phyloP scores from a whole-genome alignment of 2,113 vertebrate species.

The Vireo altiloquus region DNA sequence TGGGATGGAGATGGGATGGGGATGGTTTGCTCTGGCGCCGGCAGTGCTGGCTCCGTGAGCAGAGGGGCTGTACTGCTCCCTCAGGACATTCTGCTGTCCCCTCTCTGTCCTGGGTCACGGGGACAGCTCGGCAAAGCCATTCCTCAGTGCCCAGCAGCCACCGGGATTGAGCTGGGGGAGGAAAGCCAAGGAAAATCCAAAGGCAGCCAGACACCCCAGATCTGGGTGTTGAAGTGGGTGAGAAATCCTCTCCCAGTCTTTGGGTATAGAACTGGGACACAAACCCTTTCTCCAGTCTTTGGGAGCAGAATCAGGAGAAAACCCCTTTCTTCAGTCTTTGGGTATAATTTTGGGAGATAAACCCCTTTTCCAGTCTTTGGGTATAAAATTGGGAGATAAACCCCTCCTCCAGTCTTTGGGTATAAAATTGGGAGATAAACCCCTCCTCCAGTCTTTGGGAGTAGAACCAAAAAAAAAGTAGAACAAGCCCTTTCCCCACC shows the following conservation, averaged over 20 bases:
- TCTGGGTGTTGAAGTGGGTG: accelerated
- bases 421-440: neutral
- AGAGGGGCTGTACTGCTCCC: neutral
- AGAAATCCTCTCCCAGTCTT: neutral
- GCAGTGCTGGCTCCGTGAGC: neutral
- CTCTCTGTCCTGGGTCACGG: accelerated
- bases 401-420: neutral
- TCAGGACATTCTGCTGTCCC: too few species aligned
- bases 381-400: accelerated
- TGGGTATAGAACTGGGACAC: neutral
- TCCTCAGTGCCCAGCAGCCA: neutral
- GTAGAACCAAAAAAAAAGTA: too few species aligned
- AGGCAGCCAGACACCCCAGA: accelerated
- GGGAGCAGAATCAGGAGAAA: accelerated
- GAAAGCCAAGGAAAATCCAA: neutral
- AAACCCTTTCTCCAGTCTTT: neutral
- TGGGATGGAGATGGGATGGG: too few species aligned
- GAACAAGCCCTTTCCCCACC: neutral
- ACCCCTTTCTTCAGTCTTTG: neutral
- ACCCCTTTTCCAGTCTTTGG: too few species aligned
- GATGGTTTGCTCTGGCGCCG: accelerated
- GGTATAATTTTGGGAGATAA: neutral
- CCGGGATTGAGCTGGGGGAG: accelerated
- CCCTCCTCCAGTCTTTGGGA: too few species aligned
- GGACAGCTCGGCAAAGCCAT: neutral